Evolutionary conservation across 2,888 invertebrate species (phyloP).

Genomic region (Apoda limacodes): DNA sequence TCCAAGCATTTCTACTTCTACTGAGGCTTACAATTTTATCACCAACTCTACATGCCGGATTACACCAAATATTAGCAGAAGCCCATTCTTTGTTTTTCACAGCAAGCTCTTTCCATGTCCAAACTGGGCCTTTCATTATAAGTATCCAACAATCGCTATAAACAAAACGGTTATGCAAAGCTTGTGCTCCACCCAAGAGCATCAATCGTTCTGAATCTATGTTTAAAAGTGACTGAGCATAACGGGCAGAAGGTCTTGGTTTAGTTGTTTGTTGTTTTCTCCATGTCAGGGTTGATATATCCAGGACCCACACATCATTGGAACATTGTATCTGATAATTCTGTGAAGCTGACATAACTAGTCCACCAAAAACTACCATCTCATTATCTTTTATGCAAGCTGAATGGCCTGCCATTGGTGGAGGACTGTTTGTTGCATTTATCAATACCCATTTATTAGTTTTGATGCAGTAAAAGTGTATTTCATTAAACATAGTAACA

Average conservation of each 20-base stretch:
- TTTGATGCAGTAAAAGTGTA: constrained; percentile 87
- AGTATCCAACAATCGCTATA: constrained; percentile 94
- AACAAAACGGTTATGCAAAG: constrained; percentile 79
- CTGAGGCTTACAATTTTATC: constrained; percentile 83
- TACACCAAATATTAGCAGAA: constrained; percentile 92
- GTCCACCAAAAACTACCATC: constrained; percentile 88
- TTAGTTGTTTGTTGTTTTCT: constrained; percentile 77
- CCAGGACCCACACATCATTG: constrained; percentile 91
- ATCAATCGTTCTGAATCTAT: constrained; percentile 83
- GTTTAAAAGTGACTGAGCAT: constrained; percentile 92
- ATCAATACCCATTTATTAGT: constrained; percentile 84
- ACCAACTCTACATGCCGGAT: constrained; percentile 86
- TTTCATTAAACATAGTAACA: constrained; percentile 90
- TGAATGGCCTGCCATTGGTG: constrained; percentile 93
- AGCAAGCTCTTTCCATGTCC: constrained; percentile 81
- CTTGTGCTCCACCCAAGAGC: constrained; percentile 89
- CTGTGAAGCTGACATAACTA: constrained; percentile 64
- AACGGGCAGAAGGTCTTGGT: constrained; percentile 82
- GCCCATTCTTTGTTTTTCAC: constrained; percentile 83
- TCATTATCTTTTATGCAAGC: constrained; percentile 85
- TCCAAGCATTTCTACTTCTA: constrained; percentile 67
- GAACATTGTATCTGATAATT: constrained; percentile 66
- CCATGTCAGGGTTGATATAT: constrained; percentile 84
- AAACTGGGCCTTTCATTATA: constrained; percentile 77
- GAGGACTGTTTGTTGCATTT: constrained; percentile 77